These are phyloP conservation scores for Rhamnusium bicolor DNA, from an alignment of 2,888 invertebrate genomes.

Conservation along the genomic window DNA sequence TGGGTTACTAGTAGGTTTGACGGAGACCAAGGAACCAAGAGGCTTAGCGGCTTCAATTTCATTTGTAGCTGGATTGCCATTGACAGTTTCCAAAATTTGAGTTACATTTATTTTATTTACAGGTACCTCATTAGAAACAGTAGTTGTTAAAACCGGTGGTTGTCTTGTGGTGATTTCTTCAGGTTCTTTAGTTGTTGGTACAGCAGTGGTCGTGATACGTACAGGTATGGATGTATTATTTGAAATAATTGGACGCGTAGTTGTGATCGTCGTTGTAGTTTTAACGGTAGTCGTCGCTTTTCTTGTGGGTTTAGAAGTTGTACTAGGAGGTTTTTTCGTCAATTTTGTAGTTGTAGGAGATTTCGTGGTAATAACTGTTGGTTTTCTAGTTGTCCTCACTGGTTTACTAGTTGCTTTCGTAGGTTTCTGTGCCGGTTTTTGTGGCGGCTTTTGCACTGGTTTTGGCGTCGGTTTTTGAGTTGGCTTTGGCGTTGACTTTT, in stretches of 20 bases:
- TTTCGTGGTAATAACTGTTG: slow-evolving; percentile 42
- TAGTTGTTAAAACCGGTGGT: slow-evolving; percentile 50
- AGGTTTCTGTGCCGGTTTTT: slow-evolving; percentile 57
- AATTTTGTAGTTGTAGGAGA: slow-evolving; percentile 58
- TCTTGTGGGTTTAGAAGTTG: slow-evolving; percentile 61
- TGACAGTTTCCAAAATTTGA: slow-evolving; percentile 53
- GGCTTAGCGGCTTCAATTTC: slow-evolving; percentile 59
- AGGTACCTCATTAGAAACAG: slow-evolving; percentile 55
- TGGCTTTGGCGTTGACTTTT: slow-evolving; percentile 56
- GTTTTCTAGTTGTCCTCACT: slow-evolving; percentile 55
- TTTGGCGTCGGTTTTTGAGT: slow-evolving; percentile 52
- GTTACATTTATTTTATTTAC: slow-evolving; percentile 54
- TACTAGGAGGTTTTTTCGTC: slow-evolving; percentile 55
- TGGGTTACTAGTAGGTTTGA: slow-evolving; percentile 64
- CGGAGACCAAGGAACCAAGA: slow-evolving; percentile 43
- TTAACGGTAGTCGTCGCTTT: slow-evolving; percentile 52
- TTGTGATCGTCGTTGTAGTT: slow-evolving; percentile 26
- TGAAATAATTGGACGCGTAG: slow-evolving; percentile 16
- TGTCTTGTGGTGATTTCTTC: slow-evolving; percentile 36
- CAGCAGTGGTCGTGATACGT: slow-evolving; percentile 48
- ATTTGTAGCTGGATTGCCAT: slow-evolving; percentile 54
- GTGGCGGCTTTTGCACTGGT: slow-evolving; percentile 57
- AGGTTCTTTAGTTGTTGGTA: slow-evolving; percentile 48
- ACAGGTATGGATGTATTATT: slow-evolving; percentile 12
- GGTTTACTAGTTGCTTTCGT: slow-evolving; percentile 51